Evolutionary conservation across 35 echinoderm and acorn worm species (phyloP), one percentile per base, ranked within the genome.

Genomic region (Lytechinus pictus): DNA sequence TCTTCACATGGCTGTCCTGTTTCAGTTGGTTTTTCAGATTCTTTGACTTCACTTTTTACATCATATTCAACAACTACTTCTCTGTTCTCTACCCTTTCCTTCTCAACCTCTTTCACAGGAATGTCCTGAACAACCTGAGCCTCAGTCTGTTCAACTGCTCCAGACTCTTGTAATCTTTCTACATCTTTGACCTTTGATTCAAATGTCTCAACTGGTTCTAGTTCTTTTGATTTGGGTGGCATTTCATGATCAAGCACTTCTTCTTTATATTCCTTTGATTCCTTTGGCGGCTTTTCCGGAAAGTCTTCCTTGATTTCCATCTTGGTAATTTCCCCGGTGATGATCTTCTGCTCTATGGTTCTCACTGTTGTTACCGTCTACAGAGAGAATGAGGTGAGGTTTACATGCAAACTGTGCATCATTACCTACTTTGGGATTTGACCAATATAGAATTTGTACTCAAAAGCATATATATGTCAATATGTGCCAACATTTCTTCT

Each of bases 321-420:
- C 53, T 12, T 57, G 27, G 9, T 57, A 9, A 9, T 27, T 57
- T 93, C 52, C 55, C n/a, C 54, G 92, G 53, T 57, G 92, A 57
- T 93, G 92, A 93, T 54, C 52, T 33, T 55, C 92, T 93, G 92
- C 53, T 93, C 92, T 27, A 93, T 53, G 10, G 53, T 93, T 93
- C 19, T 93, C 52, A 93, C 92, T 55, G 92, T 93, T 10, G 92
- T 93, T 54, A 54, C 57, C 28, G 92, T 93, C 92, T 93, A 93
- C 29, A 54, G 53, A 57, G 19, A 90, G 88, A 90, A 52, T 52
- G 88, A 54, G 88, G 88, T 90, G 88, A 90, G 28, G 33, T 51
- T 52, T 90, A 54, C 88, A 90, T 79, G 66, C 66, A 79, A 24
- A 79, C 66, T n/a, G 19, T 79, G 66, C 66, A n/a, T 79, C 19